These are phyloP conservation scores for Beroe ovata DNA, from an alignment of 37 sponge, comb jelly and placozoan genomes.

Conservation along the genomic window DNA sequence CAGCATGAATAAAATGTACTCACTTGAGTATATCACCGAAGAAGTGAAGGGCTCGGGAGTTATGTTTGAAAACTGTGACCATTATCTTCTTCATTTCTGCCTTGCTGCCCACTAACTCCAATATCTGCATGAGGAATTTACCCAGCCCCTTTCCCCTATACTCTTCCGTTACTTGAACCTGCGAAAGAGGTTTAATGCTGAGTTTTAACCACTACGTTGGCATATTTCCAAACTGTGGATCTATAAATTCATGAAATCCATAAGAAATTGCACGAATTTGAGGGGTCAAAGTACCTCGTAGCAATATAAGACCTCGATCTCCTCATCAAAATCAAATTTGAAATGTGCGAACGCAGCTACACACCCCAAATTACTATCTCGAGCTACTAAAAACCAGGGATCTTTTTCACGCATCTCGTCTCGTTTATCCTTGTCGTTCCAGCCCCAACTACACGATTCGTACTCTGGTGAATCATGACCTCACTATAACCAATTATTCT, in stretches of 20 bases:
- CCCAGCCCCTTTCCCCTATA: conserved; percentile 23
- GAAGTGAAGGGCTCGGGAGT: conserved; percentile 39
- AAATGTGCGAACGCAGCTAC: conserved; percentile 33
- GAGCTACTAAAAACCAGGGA: conserved; percentile 43
- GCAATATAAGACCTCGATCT: conserved; percentile 30
- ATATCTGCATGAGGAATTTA: conserved; percentile 62
- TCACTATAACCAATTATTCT: too few relatives aligned
- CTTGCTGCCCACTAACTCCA: conserved; percentile 23
- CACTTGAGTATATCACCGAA: conserved; percentile 48
- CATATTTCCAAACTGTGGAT: not conserved
- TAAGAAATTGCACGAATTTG: too few relatives aligned
- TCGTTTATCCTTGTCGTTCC: conserved; percentile 45
- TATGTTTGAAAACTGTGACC: conserved; percentile 61
- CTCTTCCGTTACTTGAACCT: conserved; percentile 55
- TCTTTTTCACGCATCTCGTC: conserved; percentile 36
- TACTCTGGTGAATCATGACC: too few relatives aligned
- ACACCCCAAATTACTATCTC: not conserved
- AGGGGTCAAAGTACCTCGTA: too few relatives aligned
- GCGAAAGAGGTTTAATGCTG: not conserved
- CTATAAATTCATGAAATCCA: not conserved
- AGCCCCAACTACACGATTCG: conserved; percentile 41
- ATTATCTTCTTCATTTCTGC: conserved; percentile 56
- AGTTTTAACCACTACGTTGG: not conserved
- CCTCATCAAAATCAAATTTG: conserved; percentile 64
- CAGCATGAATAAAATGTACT: conserved; percentile 29